phyloP scores from a whole-genome alignment of 2,797 vertebrate species.

The Poeciliopsis turneri region DNA sequence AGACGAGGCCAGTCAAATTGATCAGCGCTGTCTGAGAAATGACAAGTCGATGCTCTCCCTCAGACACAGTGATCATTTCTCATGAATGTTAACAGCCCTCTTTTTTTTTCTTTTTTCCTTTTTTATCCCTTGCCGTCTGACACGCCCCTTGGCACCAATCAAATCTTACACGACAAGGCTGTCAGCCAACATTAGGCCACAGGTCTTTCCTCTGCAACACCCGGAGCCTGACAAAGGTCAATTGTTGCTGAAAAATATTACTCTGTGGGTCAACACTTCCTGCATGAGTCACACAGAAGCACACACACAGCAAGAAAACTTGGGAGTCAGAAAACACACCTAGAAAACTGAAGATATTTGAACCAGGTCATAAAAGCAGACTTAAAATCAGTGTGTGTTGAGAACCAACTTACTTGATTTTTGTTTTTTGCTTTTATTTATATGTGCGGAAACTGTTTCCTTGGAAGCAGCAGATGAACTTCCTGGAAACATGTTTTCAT shows the following conservation, averaged over 20 bases:
- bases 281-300: conserved; percentile 19
- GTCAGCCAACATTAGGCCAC: conserved; percentile 52
- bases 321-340: conserved; percentile 9
- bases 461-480: conserved; percentile 5
- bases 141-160: conserved; percentile 51
- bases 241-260: conserved; percentile 39
- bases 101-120: background rate
- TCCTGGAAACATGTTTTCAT: conserved; percentile 14
- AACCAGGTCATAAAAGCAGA: background rate
- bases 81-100: conserved; percentile 55
- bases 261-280: conserved; percentile 42
- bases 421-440: conserved; percentile 2
- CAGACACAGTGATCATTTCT: conserved; percentile 56
- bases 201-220: conserved; percentile 44
- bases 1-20: conserved; percentile 32
- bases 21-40: conserved; percentile 44
- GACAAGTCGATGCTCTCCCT: conserved; percentile 46
- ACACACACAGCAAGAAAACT: conserved; percentile 9
- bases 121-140: conserved; percentile 29
- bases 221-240: conserved; percentile 51
- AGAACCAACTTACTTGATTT: background rate
- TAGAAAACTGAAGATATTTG: background rate
- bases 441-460: background rate
- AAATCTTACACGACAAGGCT: conserved; percentile 48
- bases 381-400: background rate